Conservation (phyloP, 2,113 vertebrate species). For the Orcinus orca region DNA sequence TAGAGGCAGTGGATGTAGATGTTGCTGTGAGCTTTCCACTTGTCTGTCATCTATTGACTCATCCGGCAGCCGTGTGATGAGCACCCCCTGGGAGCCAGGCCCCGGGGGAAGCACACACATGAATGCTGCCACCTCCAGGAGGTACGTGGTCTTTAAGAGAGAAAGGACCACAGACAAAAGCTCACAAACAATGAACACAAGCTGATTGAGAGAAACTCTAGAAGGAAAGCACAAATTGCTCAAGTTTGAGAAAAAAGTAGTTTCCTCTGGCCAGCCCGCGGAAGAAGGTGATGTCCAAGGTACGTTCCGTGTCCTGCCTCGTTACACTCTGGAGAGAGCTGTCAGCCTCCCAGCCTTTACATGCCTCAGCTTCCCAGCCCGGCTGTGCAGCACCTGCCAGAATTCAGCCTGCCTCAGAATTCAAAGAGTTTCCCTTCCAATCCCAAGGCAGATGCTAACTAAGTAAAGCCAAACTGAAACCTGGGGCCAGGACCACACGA, state of each 20-base stretch:
- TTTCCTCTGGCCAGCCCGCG: not conserved
- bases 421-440: not conserved
- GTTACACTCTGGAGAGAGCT: not conserved
- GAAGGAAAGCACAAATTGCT: not conserved
- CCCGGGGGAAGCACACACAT: not conserved
- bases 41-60: not conserved
- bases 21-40: not conserved
- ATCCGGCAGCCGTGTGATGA: not conserved
- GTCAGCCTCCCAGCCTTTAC: not conserved
- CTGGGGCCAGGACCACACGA: rapidly evolving
- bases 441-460: not conserved
- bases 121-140: not conserved
- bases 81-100: not conserved
- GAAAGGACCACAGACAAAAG: not conserved
- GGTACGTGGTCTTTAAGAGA: not conserved
- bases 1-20: not conserved
- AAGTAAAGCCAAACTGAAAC: not conserved
- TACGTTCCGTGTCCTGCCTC: not conserved
- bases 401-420: not conserved
- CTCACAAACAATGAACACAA: not conserved
- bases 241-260: not conserved
- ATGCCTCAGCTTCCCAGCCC: not conserved
- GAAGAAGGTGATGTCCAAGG: not conserved
- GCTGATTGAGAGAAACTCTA: not conserved
- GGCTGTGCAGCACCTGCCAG: not conserved